These are phyloP conservation scores for Molothrus ater DNA, from an alignment of 2,797 vertebrate species.

Conservation along the genomic window DNA sequence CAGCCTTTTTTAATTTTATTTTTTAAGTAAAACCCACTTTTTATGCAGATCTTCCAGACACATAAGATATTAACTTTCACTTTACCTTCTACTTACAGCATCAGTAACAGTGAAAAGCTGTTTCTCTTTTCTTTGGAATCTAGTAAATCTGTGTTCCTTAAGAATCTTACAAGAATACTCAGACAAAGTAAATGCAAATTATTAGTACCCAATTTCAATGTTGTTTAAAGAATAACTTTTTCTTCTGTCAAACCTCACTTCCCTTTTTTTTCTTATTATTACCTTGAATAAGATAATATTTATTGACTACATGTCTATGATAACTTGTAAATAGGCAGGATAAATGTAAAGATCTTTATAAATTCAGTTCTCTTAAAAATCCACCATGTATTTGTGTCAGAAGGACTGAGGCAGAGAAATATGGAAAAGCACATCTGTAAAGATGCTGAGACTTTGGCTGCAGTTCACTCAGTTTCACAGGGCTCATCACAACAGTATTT, in stretches of 20 bases:
- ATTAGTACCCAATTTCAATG: neutral
- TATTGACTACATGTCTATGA: neutral
- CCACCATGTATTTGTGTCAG: neutral
- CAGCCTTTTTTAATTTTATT: neutral
- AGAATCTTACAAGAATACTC: neutral
- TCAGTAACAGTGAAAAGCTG: neutral
- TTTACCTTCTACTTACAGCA: neutral
- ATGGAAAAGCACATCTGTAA: constrained; percentile 1
- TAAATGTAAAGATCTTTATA: neutral
- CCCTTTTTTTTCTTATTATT: neutral
- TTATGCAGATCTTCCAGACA: neutral
- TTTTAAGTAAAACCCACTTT: neutral
- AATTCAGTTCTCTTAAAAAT: neutral
- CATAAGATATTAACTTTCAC: neutral
- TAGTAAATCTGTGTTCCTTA: neutral
- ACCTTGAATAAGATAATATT: neutral
- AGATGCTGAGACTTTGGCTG: constrained; percentile 18
- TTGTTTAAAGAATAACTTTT: neutral
- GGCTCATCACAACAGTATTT: constrained; percentile 24
- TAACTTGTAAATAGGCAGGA: neutral
- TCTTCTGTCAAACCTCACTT: neutral
- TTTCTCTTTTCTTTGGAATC: neutral
- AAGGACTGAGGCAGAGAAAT: neutral
- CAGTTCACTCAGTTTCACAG: constrained; percentile 38
- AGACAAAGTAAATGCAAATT: neutral